A percentile compares a stretch with the other conserved stretches of the same genome.
phyloP scores from a whole-genome alignment of 1,140 invertebrate species.

The Sinella curviseta region DNA sequence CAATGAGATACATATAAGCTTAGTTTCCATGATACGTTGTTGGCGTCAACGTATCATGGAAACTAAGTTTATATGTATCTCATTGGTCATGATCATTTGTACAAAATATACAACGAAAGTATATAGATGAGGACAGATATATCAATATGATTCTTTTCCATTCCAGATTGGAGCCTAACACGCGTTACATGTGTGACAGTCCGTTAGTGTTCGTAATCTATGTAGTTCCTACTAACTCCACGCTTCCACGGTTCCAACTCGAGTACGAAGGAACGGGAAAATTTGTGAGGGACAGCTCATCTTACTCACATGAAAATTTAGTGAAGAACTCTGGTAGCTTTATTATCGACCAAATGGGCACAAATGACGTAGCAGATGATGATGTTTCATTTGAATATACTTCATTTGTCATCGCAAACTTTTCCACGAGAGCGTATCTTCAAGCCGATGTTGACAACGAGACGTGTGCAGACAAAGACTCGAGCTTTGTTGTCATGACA shows the following conservation, averaged over 20 bases:
- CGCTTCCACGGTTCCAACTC: neutral
- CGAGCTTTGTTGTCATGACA: neutral
- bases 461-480: neutral
- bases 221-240: neutral
- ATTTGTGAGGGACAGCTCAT: neutral
- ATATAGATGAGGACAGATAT: neutral
- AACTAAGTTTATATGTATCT: no score
- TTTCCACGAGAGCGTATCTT: slow-evolving; percentile 4
- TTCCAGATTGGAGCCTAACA: neutral
- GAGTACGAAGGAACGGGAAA: neutral
- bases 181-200: neutral
- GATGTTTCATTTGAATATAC: neutral
- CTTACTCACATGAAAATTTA: neutral
- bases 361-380: neutral
- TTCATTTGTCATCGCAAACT: neutral
- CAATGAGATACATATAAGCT: no score
- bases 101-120: no score
- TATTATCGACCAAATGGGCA: neutral
- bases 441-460: neutral
- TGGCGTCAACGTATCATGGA: no score
- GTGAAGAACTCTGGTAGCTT: neutral
- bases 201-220: neutral
- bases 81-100: no score
- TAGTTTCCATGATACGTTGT: no score
- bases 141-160: neutral